phyloP scores from a whole-genome alignment of 1,140 invertebrate species.

The Achatina immaculata region DNA sequence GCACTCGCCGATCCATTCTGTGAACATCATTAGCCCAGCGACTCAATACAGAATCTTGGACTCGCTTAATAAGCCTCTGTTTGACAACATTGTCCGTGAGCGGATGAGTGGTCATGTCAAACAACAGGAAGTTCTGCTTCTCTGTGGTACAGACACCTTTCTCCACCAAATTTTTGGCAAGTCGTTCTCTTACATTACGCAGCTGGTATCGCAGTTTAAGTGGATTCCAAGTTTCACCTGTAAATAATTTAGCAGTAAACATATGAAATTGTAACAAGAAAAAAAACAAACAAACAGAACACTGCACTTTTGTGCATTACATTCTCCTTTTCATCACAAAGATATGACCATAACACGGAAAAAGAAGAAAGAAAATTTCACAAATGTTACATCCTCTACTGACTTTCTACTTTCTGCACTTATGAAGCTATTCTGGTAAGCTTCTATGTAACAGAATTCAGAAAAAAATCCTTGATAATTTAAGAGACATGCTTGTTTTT shows the following conservation, averaged over 20 bases:
- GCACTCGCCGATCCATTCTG: conserved; percentile 93
- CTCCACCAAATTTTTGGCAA: conserved; percentile 99
- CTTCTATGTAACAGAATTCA: no score
- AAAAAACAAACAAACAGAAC: no score
- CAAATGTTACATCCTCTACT: no score
- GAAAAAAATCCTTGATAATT: no score
- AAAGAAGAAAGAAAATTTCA: no score
- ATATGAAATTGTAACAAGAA: no score
- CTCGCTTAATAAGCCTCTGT: conserved; percentile 92
- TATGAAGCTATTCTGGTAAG: no score
- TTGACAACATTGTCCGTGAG: conserved; percentile 96
- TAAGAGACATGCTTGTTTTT: no score
- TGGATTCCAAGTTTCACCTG: conserved; percentile 99
- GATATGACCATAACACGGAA: no score
- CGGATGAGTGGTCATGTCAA: conserved; percentile 99
- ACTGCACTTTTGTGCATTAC: no score
- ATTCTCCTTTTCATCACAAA: no score
- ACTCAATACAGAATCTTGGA: conserved; percentile 95
- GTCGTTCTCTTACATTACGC: conserved; percentile 97
- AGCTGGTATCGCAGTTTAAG: conserved; percentile 97
- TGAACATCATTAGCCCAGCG: conserved; percentile 98
- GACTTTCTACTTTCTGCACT: no score
- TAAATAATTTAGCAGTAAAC: conserved; percentile 58
- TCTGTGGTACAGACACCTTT: conserved; percentile 99
- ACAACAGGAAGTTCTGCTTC: conserved; percentile 99